Evolutionary conservation across 2,888 invertebrate species (phyloP).

Genomic region (Oeneis ivallda): DNA sequence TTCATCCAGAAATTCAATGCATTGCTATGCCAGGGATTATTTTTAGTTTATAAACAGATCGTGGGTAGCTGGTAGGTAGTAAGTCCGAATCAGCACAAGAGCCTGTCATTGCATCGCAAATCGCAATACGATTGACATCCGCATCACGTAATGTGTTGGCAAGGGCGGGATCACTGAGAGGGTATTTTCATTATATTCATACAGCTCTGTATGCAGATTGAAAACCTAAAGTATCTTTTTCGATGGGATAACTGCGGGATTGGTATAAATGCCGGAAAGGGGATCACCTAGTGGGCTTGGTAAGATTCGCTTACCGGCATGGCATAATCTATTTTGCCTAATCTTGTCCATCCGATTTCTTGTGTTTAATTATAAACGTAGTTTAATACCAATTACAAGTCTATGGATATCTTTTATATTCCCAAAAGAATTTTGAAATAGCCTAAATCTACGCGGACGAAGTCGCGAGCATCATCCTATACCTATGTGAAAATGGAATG

Average conservation of each 20-base stretch:
- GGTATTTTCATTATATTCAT: neutral
- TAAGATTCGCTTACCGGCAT: no score
- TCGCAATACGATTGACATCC: slow-evolving; percentile 1
- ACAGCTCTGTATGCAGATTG: no score
- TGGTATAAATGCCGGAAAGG: no score
- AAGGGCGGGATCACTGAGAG: neutral
- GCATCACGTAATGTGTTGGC: slow-evolving; percentile 14
- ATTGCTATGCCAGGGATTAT: neutral
- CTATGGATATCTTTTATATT: no score
- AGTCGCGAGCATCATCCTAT: neutral
- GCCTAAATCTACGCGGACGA: neutral
- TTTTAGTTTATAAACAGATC: neutral
- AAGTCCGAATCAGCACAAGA: neutral
- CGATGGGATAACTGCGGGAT: no score
- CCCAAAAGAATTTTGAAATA: no score
- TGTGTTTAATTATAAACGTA: no score
- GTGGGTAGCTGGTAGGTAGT: neutral
- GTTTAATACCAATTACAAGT: no score
- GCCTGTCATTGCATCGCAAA: slow-evolving; percentile 1
- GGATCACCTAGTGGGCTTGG: no score
- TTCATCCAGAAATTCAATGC: neutral
- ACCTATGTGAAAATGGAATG: neutral
- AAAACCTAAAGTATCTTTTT: no score
- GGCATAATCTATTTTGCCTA: no score
- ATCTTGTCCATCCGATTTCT: no score